A percentile compares a stretch with the other conserved stretches of the same genome.
phyloP scores from a whole-genome alignment of 2,888 invertebrate species.

The Cerastis rubricosa region DNA sequence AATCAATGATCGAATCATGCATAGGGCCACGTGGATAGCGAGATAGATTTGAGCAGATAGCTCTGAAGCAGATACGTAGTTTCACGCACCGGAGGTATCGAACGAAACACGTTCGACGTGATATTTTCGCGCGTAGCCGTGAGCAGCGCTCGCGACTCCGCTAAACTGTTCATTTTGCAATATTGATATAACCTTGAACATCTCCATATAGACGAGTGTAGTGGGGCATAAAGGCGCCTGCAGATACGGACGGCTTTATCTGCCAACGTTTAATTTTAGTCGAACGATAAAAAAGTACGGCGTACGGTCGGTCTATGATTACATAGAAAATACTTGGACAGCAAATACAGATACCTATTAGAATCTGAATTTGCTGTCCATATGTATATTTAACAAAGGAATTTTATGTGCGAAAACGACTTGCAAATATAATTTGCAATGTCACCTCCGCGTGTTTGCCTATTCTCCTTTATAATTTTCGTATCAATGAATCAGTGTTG shows the following conservation, averaged over 20 bases:
- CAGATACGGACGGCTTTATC: conserved; percentile 54
- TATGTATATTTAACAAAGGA: conserved; percentile 11
- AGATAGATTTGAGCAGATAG: conserved; percentile 24
- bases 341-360: conserved; percentile 25
- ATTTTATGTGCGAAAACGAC: conserved; percentile 23
- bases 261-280: conserved; percentile 57
- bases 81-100: conserved; percentile 25
- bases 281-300: conserved; percentile 49
- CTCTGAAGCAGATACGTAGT: conserved; percentile 19
- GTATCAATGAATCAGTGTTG: conserved; percentile 27
- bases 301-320: conserved; percentile 23
- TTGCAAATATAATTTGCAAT: conserved; percentile 37
- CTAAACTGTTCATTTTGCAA: conserved; percentile 72
- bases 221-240: conserved; percentile 59
- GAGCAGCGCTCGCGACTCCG: conserved; percentile 69
- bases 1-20: conserved; percentile 25
- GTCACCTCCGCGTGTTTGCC: conserved; percentile 41
- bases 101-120: conserved; percentile 26
- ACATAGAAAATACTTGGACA: conserved; percentile 46
- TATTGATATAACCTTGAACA: conserved; percentile 80
- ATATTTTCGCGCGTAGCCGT: conserved; percentile 64
- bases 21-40: conserved; percentile 41
- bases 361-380: too few relatives aligned
- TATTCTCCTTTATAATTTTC: conserved; percentile 29
- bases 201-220: conserved; percentile 65